These are phyloP conservation scores for Oegoconia quadripuncta DNA, from an alignment of 2,888 invertebrate genomes.

Conservation along the genomic window DNA sequence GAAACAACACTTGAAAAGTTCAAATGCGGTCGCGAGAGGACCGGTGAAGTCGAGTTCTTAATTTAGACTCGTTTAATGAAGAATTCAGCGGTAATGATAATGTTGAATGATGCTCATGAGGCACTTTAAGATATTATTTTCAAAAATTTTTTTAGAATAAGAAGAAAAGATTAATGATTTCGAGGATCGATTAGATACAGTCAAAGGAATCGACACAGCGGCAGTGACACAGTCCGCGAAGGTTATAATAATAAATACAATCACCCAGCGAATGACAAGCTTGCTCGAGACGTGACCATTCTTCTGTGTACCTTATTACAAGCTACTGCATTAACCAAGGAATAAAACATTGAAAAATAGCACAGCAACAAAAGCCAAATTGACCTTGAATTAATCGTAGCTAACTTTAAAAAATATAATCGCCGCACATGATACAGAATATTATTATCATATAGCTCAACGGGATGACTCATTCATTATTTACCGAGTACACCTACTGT, in stretches of 20 bases:
- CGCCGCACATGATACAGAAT: no score
- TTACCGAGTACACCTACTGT: no score
- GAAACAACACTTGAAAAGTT: constrained; percentile 12
- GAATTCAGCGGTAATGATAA: not conserved
- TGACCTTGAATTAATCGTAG: no score
- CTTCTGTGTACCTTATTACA: constrained; percentile 38
- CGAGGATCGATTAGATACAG: constrained; percentile 6
- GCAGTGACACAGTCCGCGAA: constrained; percentile 31
- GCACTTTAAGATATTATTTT: not conserved
- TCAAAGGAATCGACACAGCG: constrained; percentile 19
- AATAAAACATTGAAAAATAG: constrained; percentile 24
- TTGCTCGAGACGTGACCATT: constrained; percentile 40
- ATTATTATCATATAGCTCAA: no score
- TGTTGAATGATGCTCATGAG: not conserved
- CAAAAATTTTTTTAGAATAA: not conserved
- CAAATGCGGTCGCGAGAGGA: not conserved
- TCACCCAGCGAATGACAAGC: constrained; percentile 38
- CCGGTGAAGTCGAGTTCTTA: not conserved
- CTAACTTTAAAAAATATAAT: no score
- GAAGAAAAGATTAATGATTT: not conserved
- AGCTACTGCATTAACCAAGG: constrained; percentile 30
- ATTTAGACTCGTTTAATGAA: not conserved
- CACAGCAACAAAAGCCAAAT: no score
- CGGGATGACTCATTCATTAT: no score
- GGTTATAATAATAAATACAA: constrained; percentile 47